Evolutionary conservation across 2,888 invertebrate genomes (phyloP).

Genomic region (Andrena marginata): DNA sequence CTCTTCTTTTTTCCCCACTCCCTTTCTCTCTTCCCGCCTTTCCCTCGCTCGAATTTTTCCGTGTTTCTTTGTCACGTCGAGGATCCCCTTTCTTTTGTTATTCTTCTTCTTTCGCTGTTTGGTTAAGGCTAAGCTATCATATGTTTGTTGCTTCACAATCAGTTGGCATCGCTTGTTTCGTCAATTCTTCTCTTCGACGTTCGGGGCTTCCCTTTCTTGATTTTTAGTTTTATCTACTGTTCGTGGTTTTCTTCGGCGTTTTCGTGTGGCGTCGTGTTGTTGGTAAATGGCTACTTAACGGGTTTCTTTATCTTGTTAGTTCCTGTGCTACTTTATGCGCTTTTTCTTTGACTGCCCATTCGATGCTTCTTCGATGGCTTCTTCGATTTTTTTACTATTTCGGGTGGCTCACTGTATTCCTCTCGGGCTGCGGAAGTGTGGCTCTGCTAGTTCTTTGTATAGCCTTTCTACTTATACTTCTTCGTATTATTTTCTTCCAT

Average conservation of each 20-base stretch:
- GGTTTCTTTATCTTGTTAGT: neutral
- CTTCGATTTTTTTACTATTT: no score
- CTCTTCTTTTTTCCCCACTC: neutral
- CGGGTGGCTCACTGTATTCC: no score
- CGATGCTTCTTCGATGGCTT: no score
- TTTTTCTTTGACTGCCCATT: no score
- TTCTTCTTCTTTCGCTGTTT: conserved; percentile 11
- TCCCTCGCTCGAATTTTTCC: neutral
- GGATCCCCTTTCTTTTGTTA: conserved; percentile 32
- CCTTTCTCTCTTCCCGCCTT: conserved; percentile 5
- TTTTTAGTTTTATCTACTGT: neutral
- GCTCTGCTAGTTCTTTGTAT: conserved; percentile 39
- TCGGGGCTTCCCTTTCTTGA: neutral
- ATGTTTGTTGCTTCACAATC: neutral
- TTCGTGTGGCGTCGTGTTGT: neutral
- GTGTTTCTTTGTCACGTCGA: conserved; percentile 1
- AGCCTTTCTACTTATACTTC: neutral
- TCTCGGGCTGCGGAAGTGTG: neutral
- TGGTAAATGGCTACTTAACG: neutral
- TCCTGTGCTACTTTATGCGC: neutral
- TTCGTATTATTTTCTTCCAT: neutral
- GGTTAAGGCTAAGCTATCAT: neutral
- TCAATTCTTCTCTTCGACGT: neutral
- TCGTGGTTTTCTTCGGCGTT: neutral
- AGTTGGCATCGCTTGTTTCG: neutral